These are phyloP conservation scores for Sebastes itinus DNA, from an alignment of 2,797 vertebrate genomes.

Conservation along the genomic window DNA sequence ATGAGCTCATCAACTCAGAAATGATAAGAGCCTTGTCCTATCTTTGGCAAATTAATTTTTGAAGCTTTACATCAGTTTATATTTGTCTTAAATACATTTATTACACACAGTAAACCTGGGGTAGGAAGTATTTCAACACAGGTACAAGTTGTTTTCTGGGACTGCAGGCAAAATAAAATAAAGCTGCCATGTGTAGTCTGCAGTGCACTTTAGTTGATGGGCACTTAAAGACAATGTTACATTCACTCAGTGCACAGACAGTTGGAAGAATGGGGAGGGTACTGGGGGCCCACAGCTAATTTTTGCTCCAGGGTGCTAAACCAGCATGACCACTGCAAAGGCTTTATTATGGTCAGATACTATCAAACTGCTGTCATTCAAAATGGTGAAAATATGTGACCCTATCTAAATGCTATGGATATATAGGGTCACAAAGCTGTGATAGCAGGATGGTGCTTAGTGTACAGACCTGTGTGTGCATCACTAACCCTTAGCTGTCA, in stretches of 20 bases:
- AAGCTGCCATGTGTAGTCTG: not conserved
- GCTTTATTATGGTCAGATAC: not conserved
- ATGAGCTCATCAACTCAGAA: not conserved
- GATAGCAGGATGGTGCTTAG: not conserved
- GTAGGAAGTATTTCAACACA: not conserved
- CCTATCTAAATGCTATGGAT: not conserved
- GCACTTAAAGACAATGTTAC: not conserved
- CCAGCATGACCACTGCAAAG: not conserved
- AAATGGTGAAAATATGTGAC: not conserved
- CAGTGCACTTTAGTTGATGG: conserved; percentile 19
- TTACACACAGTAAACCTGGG: not conserved
- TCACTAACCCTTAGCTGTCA: not conserved
- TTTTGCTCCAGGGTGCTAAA: not conserved
- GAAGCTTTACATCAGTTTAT: not conserved
- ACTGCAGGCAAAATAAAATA: not conserved
- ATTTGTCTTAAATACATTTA: not conserved
- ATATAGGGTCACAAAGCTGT: not conserved
- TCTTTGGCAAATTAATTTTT: not conserved
- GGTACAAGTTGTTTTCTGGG: not conserved
- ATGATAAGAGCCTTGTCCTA: not conserved
- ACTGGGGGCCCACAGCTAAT: not conserved
- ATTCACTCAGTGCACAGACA: conserved; percentile 8
- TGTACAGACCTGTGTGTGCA: not conserved
- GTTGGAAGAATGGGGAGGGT: not conserved
- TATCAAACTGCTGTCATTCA: not conserved